Base-by-base conservation (phyloP, 1,140 invertebrate species). In the Scaptomyza hsui region DNA sequence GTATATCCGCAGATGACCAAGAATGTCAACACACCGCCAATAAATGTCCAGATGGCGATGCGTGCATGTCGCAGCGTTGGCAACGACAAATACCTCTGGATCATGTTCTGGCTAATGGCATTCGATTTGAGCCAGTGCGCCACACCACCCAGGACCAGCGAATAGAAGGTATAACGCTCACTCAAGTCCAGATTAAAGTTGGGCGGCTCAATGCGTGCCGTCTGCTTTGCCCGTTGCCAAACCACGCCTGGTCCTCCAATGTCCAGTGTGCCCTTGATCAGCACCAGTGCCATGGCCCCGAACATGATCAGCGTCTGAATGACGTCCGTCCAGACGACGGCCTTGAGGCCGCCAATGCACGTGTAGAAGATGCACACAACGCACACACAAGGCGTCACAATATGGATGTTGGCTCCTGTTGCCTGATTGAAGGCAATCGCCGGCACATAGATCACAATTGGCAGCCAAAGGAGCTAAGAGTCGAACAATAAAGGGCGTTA, bases 281-380 rank as follows among this genome's bases (percentile, higher is more conserved):
- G 91, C 4, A 98, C 94, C 49, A 97, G 91, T 0, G 98, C 75
- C 92, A 98, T 95, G 3, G 97, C 95, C 0, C 94, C 94, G 44
- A 97, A 95, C 95, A 98, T 98, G 0, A 98, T 92, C 5, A 96
- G 82, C 0, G 95, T 94, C 92, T 98, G 97, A 64, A 98, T 95
- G 1, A 97, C 95, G 91, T 99, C 97, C 0, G 97, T 98, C 97
- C 96, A 97, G 12, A 99, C 96, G 0, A 98, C 97, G 4, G 97
- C 97, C 92, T 97, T 97, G 44, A 99, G 93, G 9, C 97, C 97
- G 68, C 97, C 97, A 81, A 98, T 94, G 62, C 96, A 95, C 0
- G 97, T 98, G 83, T 98, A 98, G 91, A 98, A 97, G 61, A 97
- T 97, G 92, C 97, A 98, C 12, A 98, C 95, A 6, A 96, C 90